Base-by-base conservation (phyloP, 2,113 vertebrate genomes). In the Catharus fuscescens region DNA sequence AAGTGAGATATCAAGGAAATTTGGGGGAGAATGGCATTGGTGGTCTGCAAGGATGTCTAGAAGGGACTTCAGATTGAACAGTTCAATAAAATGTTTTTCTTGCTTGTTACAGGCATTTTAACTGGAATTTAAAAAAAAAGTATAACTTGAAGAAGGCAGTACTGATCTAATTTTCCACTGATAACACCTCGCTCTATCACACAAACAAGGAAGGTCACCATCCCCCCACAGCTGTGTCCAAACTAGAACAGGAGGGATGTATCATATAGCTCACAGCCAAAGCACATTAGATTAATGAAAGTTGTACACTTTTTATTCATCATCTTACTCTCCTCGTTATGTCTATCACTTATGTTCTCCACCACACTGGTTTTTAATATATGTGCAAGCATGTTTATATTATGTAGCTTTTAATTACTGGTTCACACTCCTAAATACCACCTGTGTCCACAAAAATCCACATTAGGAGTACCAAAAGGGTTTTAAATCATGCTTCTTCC, bases 121-220 rank as follows among this genome's bases (percentile, higher is more conserved):
- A 73, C 17, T 23, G 7, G 19, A 71, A 90, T 85, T 44, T 5
- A 19, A 90, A 80, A 62, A 21, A 62, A 57, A 86, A 10, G 36
- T 34, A 57, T 34, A 66, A 64, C 57, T 31, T 40, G 47, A 67
- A 74, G 14, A 45, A 93, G 62, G 69, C 24, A 67, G 56, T 19
- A 36, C 29, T 32, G 44, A 77, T 29, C n/a, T 50, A 60, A 44
- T 54, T 80, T 57, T 66, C 60, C 38, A 71, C 38, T 16, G 31
- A 34, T 31, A 53, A 44, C 20, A 53, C 21, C 34, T 70, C 0
- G 0, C 8, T 38, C 45, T 40, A 14, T 53, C 38, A 72, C 31
- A 50, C 24, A 34, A 57, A 54, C 10, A 28, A 69, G 48, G 70
- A 71, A 45, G n/a, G 26, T 88, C 52, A 62, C 42, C 64, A 44